phyloP scores from a whole-genome alignment of 2,113 vertebrate genomes.

The Oceanodroma tethys region DNA sequence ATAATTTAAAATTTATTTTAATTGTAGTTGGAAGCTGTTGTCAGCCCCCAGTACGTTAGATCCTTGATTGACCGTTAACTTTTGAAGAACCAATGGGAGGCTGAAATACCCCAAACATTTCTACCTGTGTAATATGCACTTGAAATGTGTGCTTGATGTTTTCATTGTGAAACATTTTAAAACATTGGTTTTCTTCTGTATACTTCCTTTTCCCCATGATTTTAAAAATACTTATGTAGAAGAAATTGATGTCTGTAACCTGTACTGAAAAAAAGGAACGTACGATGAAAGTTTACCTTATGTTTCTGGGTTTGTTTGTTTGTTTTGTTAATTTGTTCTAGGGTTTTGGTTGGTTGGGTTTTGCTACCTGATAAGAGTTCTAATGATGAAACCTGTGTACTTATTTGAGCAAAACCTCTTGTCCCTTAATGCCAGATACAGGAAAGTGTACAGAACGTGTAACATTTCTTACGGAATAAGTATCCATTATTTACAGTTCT shows the following conservation, averaged over 20 bases:
- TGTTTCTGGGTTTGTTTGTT: not conserved
- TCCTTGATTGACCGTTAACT: not conserved
- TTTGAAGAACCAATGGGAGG: not conserved
- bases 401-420: not conserved
- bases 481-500: not conserved
- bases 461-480: not conserved
- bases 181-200: not conserved
- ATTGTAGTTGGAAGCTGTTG: not conserved
- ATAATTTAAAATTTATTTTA: not conserved
- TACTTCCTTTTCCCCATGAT: not conserved
- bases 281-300: not conserved
- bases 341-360: not conserved
- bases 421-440: not conserved
- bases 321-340: not conserved
- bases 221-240: not conserved
- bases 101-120: not conserved
- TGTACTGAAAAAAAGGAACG: not conserved
- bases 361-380: not conserved
- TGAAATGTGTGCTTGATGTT: not conserved
- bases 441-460: not conserved
- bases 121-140: not conserved
- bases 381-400: not conserved
- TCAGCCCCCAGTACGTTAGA: not conserved
- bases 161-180: not conserved
- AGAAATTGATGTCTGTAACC: not conserved